Evolutionary conservation across 2,888 invertebrate genomes (phyloP).

Genomic region (Smittia sp.): DNA sequence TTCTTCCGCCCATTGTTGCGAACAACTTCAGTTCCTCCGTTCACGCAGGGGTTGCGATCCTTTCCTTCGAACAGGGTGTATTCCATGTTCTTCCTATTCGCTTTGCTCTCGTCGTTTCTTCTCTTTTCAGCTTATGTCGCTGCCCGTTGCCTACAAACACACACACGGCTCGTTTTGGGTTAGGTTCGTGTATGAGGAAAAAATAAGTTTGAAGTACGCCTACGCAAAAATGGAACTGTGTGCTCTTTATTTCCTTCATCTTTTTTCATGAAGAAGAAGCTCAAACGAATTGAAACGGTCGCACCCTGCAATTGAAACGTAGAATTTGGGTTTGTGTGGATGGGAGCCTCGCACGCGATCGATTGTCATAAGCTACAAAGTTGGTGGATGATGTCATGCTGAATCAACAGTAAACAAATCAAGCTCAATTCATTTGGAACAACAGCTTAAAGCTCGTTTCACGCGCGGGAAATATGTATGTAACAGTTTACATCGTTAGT

Average conservation of each 20-base stretch:
- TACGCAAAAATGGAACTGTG: conserved; percentile 6
- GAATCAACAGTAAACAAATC: not conserved
- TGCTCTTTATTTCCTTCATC: not conserved
- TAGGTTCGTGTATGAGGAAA: not conserved
- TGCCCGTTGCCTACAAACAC: not conserved
- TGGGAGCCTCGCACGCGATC: not conserved
- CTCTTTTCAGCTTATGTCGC: not conserved
- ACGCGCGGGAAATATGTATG: not conserved
- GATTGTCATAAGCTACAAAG: too few relatives aligned
- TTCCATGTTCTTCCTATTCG: not conserved
- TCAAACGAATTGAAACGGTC: conserved; percentile 18
- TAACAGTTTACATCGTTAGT: not conserved
- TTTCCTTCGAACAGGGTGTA: conserved; percentile 5
- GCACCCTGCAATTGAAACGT: conserved; percentile 30
- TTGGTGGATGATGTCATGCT: conserved; percentile 3
- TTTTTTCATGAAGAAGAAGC: conserved; percentile 5
- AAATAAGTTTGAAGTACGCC: conserved; percentile 15
- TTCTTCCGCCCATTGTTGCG: not conserved
- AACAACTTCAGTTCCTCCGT: not conserved
- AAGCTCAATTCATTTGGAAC: not conserved
- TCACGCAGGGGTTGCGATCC: not conserved
- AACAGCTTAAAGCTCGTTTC: not conserved
- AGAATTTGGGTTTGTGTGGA: not conserved
- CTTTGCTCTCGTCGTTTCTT: not conserved
- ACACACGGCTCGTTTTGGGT: conserved; percentile 19